Evolutionary conservation across 2,888 invertebrate genomes (phyloP).

Genomic region (Cantharis flavilabris): DNA sequence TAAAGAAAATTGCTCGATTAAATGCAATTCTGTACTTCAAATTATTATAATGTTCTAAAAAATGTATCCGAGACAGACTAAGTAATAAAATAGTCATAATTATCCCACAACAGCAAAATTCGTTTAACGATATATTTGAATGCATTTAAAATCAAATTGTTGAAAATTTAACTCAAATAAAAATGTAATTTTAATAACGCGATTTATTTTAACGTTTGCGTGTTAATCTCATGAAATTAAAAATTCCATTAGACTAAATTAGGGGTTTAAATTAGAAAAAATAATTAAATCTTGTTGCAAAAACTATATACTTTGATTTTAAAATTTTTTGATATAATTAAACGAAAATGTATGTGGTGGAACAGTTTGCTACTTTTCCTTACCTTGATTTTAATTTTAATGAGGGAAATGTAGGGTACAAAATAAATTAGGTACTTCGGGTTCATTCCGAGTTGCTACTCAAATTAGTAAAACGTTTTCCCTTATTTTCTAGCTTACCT

Average conservation of each 20-base stretch:
- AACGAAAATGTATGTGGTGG: not conserved
- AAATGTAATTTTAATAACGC: not conserved
- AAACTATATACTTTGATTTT: not conserved
- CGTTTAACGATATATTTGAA: not conserved
- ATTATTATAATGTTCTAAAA: too few relatives aligned
- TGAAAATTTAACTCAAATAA: not conserved
- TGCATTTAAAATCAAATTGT: not conserved
- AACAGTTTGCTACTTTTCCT: not conserved
- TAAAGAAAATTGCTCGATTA: too few relatives aligned
- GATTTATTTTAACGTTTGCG: not conserved
- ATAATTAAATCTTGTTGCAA: not conserved
- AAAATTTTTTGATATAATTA: not conserved
- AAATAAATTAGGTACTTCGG: not conserved
- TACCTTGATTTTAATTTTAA: not conserved
- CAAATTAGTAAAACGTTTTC: not conserved
- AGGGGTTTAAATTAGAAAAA: not conserved
- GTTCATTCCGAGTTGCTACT: not conserved
- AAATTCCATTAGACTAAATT: not conserved
- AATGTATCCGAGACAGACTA: too few relatives aligned
- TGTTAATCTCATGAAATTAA: not conserved
- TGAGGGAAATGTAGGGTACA: not conserved
- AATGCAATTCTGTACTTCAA: too few relatives aligned
- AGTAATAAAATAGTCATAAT: not conserved
- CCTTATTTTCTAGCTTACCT: not conserved
- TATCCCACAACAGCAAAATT: not conserved